Percentiles rank a stretch among this genome's conserved stretches.
These are phyloP conservation scores for Boloria selene DNA, from an alignment of 2,888 invertebrate species.

Conservation along the genomic window DNA sequence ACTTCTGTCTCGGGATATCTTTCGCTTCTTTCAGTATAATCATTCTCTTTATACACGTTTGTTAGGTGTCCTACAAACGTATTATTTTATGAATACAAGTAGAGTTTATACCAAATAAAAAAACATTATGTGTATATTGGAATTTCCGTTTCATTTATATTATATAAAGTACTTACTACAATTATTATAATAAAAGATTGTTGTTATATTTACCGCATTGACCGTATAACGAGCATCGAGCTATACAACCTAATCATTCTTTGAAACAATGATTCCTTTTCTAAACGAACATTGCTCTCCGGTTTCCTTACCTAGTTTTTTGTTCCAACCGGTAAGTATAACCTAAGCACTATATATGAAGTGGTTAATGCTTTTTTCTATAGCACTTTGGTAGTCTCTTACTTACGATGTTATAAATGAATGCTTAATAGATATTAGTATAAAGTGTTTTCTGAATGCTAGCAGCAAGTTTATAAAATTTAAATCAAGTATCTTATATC, in stretches of 20 bases:
- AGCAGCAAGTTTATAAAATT: constrained; percentile 41
- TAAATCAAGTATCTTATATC: constrained; percentile 64
- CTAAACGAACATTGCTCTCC: constrained; percentile 31
- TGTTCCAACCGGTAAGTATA: constrained; percentile 27
- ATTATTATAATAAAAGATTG: background rate
- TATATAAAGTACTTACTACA: background rate
- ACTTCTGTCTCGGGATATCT: too few relatives aligned
- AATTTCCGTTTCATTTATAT: background rate
- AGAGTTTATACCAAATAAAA: too few relatives aligned
- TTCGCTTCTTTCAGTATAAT: too few relatives aligned
- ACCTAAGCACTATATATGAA: constrained; percentile 9
- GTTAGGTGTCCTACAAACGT: too few relatives aligned
- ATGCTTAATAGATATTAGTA: background rate
- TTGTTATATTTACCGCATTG: background rate
- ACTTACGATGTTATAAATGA: background rate
- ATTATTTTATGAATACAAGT: too few relatives aligned
- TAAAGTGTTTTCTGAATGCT: background rate
- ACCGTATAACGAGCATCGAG: too few relatives aligned
- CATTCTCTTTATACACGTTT: too few relatives aligned
- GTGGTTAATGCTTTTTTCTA: constrained; percentile 4
- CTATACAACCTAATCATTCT: constrained; percentile 24
- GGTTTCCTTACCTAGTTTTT: constrained; percentile 36
- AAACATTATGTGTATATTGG: too few relatives aligned
- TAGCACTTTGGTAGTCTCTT: background rate
- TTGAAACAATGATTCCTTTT: constrained; percentile 38